phyloP scores from a whole-genome alignment of 2,113 vertebrate species.

The Strix uralensis region DNA sequence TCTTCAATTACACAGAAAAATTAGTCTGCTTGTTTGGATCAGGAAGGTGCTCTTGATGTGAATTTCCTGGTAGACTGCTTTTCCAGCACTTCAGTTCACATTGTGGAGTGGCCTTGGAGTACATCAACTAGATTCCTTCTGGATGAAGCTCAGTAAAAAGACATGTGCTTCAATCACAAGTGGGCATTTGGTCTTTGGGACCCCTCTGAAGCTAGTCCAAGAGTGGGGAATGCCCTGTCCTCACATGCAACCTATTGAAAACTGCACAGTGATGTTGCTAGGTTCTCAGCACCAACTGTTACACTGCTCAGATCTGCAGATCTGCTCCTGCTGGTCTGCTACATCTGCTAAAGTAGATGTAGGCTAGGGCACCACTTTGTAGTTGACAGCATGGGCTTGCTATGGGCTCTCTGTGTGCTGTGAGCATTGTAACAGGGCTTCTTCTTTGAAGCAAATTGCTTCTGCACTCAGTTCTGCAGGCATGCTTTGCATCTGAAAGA shows the following conservation, averaged over 20 bases:
- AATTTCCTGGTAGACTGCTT: background rate
- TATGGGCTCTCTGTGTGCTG: background rate
- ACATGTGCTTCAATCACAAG: rapidly evolving
- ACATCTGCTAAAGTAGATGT: background rate
- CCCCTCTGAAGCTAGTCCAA: background rate
- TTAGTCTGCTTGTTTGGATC: background rate
- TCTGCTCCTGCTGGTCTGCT: background rate
- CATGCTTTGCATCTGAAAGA: background rate
- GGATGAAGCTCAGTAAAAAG: background rate
- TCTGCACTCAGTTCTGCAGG: background rate
- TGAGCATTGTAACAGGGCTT: background rate
- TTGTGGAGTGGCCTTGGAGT: background rate
- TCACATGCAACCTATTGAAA: background rate
- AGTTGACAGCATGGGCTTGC: background rate
- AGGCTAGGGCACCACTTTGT: background rate
- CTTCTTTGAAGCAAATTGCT: background rate
- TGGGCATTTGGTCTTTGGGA: background rate
- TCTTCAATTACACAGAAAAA: background rate
- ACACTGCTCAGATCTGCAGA: background rate
- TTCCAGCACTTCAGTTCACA: background rate
- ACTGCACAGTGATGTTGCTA: background rate
- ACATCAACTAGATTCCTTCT: background rate
- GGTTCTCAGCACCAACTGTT: background rate
- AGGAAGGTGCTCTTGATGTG: background rate
- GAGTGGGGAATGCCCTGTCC: background rate